Evolutionary conservation across 2,113 vertebrate genomes (phyloP).

Genomic region (Dromaius novaehollandiae): DNA sequence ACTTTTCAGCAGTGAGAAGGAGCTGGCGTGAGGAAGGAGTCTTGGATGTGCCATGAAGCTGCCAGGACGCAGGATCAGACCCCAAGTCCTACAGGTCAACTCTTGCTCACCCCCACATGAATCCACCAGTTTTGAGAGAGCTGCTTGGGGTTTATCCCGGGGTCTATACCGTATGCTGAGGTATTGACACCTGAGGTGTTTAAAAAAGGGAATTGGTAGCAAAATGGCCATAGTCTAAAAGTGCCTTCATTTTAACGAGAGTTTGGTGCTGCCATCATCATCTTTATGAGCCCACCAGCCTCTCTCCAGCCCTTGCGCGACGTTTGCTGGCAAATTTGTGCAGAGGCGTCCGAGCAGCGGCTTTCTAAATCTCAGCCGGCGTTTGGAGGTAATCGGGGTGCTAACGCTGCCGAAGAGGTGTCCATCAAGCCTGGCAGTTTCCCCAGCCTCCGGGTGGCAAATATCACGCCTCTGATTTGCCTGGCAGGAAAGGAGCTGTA

Average conservation of each 20-base stretch:
- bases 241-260: neutral
- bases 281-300: neutral
- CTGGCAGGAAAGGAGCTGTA: neutral
- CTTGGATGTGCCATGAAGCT: neutral
- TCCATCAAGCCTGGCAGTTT: slow-evolving; percentile 13
- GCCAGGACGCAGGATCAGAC: rapidly evolving
- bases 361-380: neutral
- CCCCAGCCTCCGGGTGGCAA: neutral
- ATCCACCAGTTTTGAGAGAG: neutral
- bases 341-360: neutral
- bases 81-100: neutral
- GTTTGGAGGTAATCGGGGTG: neutral
- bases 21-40: neutral
- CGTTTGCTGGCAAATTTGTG: neutral
- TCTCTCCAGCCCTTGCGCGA: neutral
- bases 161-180: neutral
- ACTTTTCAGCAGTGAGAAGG: neutral
- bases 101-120: neutral
- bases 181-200: neutral
- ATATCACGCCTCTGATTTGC: neutral
- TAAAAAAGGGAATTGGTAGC: neutral
- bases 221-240: neutral
- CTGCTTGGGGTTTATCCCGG: neutral
- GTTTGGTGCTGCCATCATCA: neutral
- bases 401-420: neutral